These are phyloP conservation scores for Gymnodraco acuticeps DNA, from an alignment of 2,797 vertebrate species.

Conservation along the genomic window DNA sequence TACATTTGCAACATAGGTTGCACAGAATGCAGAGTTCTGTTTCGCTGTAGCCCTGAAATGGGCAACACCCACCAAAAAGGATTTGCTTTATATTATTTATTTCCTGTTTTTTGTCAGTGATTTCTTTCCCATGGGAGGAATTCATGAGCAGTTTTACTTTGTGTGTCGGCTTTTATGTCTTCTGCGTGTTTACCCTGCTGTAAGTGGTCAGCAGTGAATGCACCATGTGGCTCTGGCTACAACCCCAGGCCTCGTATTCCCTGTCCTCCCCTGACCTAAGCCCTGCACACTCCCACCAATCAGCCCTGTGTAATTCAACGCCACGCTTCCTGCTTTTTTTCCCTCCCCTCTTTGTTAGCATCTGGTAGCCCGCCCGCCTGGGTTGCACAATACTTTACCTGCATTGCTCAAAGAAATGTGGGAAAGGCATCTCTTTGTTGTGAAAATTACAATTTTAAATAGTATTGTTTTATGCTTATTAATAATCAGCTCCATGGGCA, in stretches of 20 bases:
- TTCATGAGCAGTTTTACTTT: constrained; percentile 18
- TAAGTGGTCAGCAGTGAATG: constrained; percentile 41
- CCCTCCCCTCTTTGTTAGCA: constrained; percentile 41
- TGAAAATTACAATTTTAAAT: constrained; percentile 13
- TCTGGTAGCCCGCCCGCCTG: constrained; percentile 26
- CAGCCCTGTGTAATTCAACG: constrained; percentile 67
- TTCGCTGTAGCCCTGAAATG: constrained; percentile 16
- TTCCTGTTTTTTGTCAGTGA: constrained; percentile 19
- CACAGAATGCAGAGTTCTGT: constrained; percentile 2
- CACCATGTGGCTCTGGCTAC: constrained; percentile 56
- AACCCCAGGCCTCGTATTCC: constrained; percentile 43
- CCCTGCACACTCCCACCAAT: constrained; percentile 52
- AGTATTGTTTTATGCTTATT: constrained; percentile 5
- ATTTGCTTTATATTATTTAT: constrained; percentile 18
- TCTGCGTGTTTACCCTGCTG: constrained; percentile 47
- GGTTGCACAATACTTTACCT: constrained; percentile 29
- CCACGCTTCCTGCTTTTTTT: constrained; percentile 66
- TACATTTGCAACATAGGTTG: too few species aligned
- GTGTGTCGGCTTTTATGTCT: constrained; percentile 43
- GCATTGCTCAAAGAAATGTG: constrained; percentile 1
- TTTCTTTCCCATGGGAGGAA: constrained; percentile 20
- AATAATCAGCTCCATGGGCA: background rate
- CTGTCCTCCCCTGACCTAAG: constrained; percentile 74
- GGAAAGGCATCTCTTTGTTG: constrained; percentile 8
- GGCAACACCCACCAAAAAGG: constrained; percentile 34